Evolutionary conservation across 1,140 invertebrate species (phyloP), one percentile per base, ranked within the genome.

Genomic region (Drosophila sulfurigaster): DNA sequence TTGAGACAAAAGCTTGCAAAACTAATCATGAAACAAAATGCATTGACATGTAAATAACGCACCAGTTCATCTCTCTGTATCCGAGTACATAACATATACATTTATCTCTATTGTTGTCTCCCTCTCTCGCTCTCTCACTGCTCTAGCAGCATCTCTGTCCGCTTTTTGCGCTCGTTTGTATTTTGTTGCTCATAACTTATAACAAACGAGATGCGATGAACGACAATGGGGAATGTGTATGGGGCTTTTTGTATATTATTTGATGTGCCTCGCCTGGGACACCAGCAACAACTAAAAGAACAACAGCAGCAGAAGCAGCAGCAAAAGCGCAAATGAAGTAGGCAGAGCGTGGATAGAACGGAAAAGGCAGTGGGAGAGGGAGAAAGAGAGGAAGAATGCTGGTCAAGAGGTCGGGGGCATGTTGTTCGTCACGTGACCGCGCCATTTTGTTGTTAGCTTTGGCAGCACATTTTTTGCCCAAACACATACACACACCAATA

Each of bases 31-130:
- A 75, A 83, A 71, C 79, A 52, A 82, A 83, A 88, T 69, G 49
- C 82, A 87, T 75, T 87, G 83, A 80, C 70, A 83, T 88, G 82
- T 88, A 83, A 87, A 87, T 82, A 88, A 72, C 77, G 60, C 67
- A 62, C 59, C 75, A 75, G 45, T 74, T 68, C 71, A 78, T 78
- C 54, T 82, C 66, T 62, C 41, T 43, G 41, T 43, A 38, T 2
- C 8, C 35, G 35, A 38, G 35, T 10, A 38, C 3, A 6, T 38
- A 7, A 38, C 35, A 38, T 59, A 28, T 66, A 69, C n/a, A n/a
- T n/a, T n/a, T 28, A 30, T 7, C 13, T 1, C 13, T n/a, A 52
- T 52, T 32, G 25, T 13, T 30, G 25, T n/a, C 59, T 16, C 5
- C 11, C 16, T 51, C 30, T 20, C 5, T 32, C n/a, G n/a, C 20